phyloP scores from a whole-genome alignment of 2,113 vertebrate genomes.

The Hystrix brachyura region DNA sequence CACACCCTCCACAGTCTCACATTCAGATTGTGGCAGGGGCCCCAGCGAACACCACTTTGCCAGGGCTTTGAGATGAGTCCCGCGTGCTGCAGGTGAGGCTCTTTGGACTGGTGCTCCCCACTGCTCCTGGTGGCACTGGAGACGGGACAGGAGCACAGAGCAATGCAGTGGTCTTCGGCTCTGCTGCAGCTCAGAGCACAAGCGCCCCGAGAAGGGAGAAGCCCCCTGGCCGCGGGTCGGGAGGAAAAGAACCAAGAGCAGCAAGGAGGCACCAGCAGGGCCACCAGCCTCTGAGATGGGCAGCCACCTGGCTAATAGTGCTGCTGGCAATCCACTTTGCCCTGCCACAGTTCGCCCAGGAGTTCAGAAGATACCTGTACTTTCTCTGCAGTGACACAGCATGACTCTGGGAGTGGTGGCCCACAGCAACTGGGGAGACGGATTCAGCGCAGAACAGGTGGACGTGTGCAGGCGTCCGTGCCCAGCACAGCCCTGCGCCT shows the following conservation, averaged over 20 bases:
- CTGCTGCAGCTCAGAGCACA: background rate
- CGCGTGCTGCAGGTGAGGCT: background rate
- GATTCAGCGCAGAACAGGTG: accelerated
- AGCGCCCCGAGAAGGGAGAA: too few relatives aligned
- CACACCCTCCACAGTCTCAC: background rate
- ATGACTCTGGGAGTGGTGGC: background rate
- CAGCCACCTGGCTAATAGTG: accelerated
- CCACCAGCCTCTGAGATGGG: background rate
- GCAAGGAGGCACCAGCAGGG: accelerated
- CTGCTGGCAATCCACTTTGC: accelerated
- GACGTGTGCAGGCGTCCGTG: background rate
- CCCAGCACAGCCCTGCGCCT: background rate
- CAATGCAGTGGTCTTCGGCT: accelerated
- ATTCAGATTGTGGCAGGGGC: too few relatives aligned
- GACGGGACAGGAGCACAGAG: background rate
- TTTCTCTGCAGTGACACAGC: background rate
- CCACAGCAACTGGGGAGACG: background rate
- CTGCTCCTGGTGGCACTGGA: too few relatives aligned
- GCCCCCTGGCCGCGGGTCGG: accelerated
- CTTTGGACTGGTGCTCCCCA: background rate
- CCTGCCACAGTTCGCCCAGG: background rate
- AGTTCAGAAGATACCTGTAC: background rate
- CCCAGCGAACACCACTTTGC: background rate
- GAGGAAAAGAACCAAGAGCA: too few relatives aligned
- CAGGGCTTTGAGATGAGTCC: background rate